Evolutionary conservation across 1,140 invertebrate genomes (phyloP), one percentile per base, ranked within the genome.

Genomic region (Polyergus mexicanus): DNA sequence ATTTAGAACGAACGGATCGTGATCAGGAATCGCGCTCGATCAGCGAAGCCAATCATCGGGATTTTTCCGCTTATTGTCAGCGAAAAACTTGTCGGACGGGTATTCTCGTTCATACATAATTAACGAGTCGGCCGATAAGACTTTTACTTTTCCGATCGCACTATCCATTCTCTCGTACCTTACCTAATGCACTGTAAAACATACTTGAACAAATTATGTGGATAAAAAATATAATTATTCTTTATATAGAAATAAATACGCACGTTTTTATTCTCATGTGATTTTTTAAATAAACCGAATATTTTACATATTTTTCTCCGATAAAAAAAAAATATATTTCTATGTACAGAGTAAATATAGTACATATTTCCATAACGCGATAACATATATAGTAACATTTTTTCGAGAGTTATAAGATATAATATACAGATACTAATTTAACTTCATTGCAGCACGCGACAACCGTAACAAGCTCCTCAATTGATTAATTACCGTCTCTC

Each of bases 401-500:
- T 28, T 28, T 28, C 25, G n/a, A n/a, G 11, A 35, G 71, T 3
- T 35, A 13, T 35, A 25, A 22, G 5, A 13, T 38, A 51, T 11
- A 6, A 76, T 2, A 47, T 25, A 35, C 28, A 28, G 35, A 54
- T 44, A 47, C 2, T 19, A 83, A 13, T 63, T 86, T 80, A 84
- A 75, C 22, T 84, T 84, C 38, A 54, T 22, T 66, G 28, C 51
- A 68, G 71, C 78, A 84, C 62, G 69, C 16, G 80, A 75, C 62
- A 75, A 58, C 0, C 51, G 3, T 75, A 62, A 84, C 62, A 62
- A 76, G 71, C 51, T 44, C 6, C n/a, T 75, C 41, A 75, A 75
- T 84, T 86, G 47, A 84, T 69, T 86, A 75, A 86, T 86, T 86
- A 74, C 28, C 51, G n/a, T 28, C n/a, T 28, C 54, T 32, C 25